Conservation (phyloP, 2,888 invertebrate genomes). For the Fragum whitleyi region DNA sequence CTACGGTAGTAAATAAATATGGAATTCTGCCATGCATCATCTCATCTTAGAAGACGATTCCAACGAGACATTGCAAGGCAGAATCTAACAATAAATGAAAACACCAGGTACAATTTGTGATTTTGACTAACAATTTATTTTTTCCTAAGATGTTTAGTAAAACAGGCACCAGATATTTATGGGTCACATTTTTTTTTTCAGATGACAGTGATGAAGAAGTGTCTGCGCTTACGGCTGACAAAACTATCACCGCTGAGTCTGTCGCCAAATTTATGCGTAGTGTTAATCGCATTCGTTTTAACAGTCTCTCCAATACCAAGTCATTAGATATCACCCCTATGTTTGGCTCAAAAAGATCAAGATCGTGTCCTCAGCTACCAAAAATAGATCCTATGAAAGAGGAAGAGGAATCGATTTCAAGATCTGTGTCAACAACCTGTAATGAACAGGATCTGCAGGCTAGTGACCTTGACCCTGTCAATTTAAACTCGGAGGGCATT, state of each 20-base stretch:
- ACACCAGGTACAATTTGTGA: no score
- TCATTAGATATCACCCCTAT: slow-evolving; percentile 45
- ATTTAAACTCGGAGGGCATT: not conserved
- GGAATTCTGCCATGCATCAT: no score
- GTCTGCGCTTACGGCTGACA: slow-evolving; percentile 66
- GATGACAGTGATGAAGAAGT: slow-evolving; percentile 75
- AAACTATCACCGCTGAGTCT: slow-evolving; percentile 78
- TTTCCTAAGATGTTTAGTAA: no score
- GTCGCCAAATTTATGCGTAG: slow-evolving; percentile 82
- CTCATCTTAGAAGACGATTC: no score
- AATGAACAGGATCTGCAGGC: not conserved
- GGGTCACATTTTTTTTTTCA: no score
- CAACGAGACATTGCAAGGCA: no score
- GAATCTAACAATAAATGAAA: no score
- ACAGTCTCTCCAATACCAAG: slow-evolving; percentile 72
- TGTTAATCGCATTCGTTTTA: slow-evolving; percentile 81
- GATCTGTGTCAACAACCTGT: slow-evolving; percentile 52
- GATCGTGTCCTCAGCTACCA: slow-evolving; percentile 72
- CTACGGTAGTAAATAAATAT: no score
- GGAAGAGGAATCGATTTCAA: slow-evolving; percentile 61
- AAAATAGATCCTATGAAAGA: slow-evolving; percentile 59
- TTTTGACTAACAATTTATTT: no score
- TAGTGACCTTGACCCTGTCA: not conserved
- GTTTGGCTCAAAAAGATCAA: slow-evolving; percentile 61
- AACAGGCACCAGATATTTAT: no score